phyloP scores from a whole-genome alignment of 1,140 invertebrate species.

The Cepaea nemoralis region DNA sequence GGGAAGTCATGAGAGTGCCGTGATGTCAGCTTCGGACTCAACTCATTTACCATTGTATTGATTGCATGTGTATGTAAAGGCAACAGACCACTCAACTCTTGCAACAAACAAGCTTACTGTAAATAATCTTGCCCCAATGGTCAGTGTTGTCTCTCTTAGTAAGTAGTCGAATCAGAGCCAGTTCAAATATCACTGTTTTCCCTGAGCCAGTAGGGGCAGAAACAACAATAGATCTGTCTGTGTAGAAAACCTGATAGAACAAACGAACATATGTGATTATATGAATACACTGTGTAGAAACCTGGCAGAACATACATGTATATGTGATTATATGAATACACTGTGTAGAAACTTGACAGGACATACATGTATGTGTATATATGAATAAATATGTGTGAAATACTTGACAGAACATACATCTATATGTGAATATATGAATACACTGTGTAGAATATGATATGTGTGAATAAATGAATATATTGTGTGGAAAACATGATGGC shows the following conservation, averaged over 20 bases:
- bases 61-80: no score
- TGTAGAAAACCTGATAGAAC: constrained; percentile 68
- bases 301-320: neutral
- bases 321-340: neutral
- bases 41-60: no score
- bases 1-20: no score
- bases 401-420: neutral
- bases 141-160: constrained; percentile 43
- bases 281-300: neutral
- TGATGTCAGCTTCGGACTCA: no score
- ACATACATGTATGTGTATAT: neutral
- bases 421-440: neutral
- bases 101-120: constrained; percentile 59
- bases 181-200: constrained; percentile 86
- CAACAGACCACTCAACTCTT: no score
- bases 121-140: constrained; percentile 64
- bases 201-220: constrained; percentile 86
- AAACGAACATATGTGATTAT: neutral
- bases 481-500: no score
- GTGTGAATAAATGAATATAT: no score
- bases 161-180: constrained; percentile 80
- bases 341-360: neutral
- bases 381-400: neutral
- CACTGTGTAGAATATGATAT: no score
- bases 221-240: constrained; percentile 81